Conservation (phyloP, 1,140 invertebrate genomes). For the Ips nitidus region DNA sequence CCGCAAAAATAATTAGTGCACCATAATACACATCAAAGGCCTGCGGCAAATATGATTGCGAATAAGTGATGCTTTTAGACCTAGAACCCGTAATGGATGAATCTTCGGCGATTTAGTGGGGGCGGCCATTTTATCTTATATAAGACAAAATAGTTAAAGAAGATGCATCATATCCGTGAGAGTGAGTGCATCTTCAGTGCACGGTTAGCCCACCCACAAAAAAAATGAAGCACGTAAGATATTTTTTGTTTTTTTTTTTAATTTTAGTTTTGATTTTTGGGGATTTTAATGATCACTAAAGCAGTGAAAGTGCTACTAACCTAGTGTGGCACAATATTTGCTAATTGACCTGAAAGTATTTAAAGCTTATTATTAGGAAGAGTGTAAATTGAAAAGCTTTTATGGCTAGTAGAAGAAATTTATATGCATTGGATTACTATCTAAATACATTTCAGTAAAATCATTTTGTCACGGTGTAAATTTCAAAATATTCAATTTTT, state of each 20-base stretch:
- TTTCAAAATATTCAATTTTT: no score
- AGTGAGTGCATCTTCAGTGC: constrained; percentile 28
- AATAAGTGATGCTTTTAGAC: constrained; percentile 29
- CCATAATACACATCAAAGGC: constrained; percentile 22
- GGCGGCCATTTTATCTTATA: constrained; percentile 27
- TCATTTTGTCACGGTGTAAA: no score
- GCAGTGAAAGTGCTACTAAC: no score
- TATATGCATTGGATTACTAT: no score
- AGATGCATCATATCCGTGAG: constrained; percentile 21
- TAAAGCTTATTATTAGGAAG: no score
- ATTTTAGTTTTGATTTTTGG: not conserved
- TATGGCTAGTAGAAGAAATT: no score
- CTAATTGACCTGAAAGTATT: no score
- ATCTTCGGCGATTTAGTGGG: constrained; percentile 24
- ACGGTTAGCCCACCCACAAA: not conserved
- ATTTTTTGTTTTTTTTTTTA: constrained; percentile 7
- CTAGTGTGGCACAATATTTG: no score
- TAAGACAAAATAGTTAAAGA: constrained; percentile 26
- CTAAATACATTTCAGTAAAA: no score
- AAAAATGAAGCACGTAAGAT: constrained; percentile 31
- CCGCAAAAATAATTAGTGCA: constrained; percentile 27
- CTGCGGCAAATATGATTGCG: constrained; percentile 26
- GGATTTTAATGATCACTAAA: no score
- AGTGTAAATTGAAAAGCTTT: no score
- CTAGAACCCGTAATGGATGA: constrained; percentile 22